Percentiles rank a stretch among this genome's conserved stretches.
phyloP scores from a whole-genome alignment of 1,140 invertebrate genomes.

The Hypsibius dujardini region DNA sequence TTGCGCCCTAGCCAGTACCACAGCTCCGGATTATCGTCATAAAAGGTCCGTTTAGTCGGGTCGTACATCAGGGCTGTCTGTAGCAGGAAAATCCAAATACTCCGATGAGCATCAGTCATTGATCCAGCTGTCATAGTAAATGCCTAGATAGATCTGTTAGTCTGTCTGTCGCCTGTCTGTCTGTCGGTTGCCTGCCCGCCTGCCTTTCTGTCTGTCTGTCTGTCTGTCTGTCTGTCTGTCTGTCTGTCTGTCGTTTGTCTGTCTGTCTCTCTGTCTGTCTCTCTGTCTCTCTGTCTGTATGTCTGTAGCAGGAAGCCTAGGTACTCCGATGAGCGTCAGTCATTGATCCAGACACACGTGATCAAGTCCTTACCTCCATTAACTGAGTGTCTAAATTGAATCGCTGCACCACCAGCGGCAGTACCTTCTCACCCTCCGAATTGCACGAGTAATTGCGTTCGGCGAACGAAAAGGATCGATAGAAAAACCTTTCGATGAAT shows the following conservation, averaged over 20 bases:
- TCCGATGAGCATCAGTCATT: background rate
- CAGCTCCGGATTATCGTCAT: background rate
- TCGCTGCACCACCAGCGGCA: background rate
- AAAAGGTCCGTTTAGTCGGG: background rate
- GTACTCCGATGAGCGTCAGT: background rate
- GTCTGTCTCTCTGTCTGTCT: too few relatives aligned
- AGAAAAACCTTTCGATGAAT: background rate
- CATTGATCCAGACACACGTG: background rate
- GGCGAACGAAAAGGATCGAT: background rate
- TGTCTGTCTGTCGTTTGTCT: too few relatives aligned
- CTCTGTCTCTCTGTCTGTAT: too few relatives aligned
- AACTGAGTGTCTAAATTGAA: background rate
- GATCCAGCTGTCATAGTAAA: background rate
- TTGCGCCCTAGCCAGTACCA: slow-evolving; percentile 9
- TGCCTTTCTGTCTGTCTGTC: too few relatives aligned
- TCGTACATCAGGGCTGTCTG: background rate
- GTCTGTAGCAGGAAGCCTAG: background rate
- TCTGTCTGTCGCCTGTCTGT: too few relatives aligned
- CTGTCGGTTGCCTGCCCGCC: too few relatives aligned
- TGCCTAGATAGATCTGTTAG: too few relatives aligned
- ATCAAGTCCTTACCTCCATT: background rate
- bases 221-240: too few relatives aligned
- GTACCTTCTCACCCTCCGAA: background rate
- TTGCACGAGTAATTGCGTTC: background rate
- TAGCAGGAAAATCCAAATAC: background rate